Evolutionary conservation across 2,888 invertebrate species (phyloP).

Genomic region (Gibbula magus): DNA sequence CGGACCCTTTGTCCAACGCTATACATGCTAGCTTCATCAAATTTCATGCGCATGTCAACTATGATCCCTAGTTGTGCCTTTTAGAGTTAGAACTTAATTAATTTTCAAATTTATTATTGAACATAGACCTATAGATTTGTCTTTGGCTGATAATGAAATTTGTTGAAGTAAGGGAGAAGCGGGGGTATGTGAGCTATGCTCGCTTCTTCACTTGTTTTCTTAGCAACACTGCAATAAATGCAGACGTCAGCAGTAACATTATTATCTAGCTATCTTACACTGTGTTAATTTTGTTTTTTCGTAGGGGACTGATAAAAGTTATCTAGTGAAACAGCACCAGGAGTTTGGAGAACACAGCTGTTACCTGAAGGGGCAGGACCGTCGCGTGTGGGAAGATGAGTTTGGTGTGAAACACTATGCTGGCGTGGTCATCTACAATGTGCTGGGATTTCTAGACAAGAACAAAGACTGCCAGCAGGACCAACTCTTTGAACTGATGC

Average conservation of each 20-base stretch:
- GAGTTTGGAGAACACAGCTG: slow-evolving; percentile 58
- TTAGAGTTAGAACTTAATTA: no score
- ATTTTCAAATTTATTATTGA: no score
- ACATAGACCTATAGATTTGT: no score
- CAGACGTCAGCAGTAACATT: not conserved
- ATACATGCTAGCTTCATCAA: no score
- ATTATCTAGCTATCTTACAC: not conserved
- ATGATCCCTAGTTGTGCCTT: no score
- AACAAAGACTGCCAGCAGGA: slow-evolving; percentile 71
- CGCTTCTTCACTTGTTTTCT: no score
- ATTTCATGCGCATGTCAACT: no score
- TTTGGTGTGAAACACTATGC: slow-evolving; percentile 70
- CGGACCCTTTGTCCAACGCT: no score
- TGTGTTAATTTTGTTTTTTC: not conserved
- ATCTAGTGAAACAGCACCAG: slow-evolving; percentile 65
- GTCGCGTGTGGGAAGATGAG: slow-evolving; percentile 64
- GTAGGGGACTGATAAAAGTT: slow-evolving; percentile 67
- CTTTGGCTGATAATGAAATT: no score
- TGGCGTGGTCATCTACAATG: slow-evolving; percentile 63
- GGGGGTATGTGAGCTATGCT: no score
- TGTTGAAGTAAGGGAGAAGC: no score
- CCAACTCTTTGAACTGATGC: slow-evolving; percentile 69
- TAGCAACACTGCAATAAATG: no score
- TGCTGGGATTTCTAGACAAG: slow-evolving; percentile 67
- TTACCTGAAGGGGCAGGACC: slow-evolving; percentile 66